Base-by-base conservation (phyloP, 1,140 invertebrate genomes). In the Drosophila sp. region DNA sequence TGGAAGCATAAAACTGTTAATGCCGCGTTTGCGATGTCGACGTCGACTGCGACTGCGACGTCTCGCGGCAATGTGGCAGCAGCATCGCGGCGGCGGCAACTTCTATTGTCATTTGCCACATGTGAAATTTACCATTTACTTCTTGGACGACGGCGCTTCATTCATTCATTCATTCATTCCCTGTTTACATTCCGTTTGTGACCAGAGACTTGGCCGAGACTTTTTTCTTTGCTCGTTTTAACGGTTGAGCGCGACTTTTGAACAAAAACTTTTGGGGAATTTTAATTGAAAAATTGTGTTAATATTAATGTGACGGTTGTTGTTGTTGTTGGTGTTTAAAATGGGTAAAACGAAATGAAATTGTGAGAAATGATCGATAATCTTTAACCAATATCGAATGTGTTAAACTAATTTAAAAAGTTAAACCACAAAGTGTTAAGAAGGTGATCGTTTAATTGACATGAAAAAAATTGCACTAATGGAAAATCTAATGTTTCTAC, bases 101-200 rank as follows among this genome's bases (percentile, higher is more conserved):
- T 81, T 80, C 83, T 83, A 83, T 87, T 87, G 84, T 87, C 79
- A 87, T 87, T 87, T 87, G 76, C 27, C 84, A 89, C 83, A 87
- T 89, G 84, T 87, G 83, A 86, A 86, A 86, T 86, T 82, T 86
- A 86, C 79, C 83, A 76, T 86, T 17, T 86, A 86, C 82, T 79
- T 86, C 83, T 86, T 80, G 70, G 76, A 73, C 76, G 66, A 64
- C 76, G 73, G 32, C 44, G 44, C 44, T 65, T 65, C 63, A 56
- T 58, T 58, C 72, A 33, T 75, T 75, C 77, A 76, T 80, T 82
- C 82, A 82, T 87, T 87, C 83, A 87, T 87, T 87, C 84, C 84
- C 84, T 83, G 83, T 87, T 89, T 87, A 87, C 84, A 89, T 89
- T 89, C 70, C 76, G 80, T 44, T 66, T 62, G 62, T 11, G 69